Percentiles rank a stretch among this genome's conserved stretches.
Evolutionary conservation across 2,888 invertebrate species (phyloP).

Genomic region (Sisyra terminalis): DNA sequence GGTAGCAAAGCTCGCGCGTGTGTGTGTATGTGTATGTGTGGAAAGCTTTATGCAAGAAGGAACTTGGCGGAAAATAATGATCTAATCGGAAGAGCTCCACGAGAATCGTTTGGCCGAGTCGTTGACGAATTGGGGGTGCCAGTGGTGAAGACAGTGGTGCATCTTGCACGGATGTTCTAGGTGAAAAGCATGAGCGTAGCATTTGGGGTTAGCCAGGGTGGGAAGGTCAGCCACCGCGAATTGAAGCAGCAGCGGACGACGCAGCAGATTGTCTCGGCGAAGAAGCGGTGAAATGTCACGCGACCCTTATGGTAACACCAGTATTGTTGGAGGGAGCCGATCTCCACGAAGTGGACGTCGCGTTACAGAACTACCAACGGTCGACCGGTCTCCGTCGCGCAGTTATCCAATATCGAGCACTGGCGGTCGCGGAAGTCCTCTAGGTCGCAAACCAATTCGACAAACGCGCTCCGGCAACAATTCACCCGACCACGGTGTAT

Average conservation of each 20-base stretch:
- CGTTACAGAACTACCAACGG: conserved; percentile 59
- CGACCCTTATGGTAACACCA: conserved; percentile 32
- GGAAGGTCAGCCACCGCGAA: conserved; percentile 5
- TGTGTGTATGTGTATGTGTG: too few relatives aligned
- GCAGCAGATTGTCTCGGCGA: not conserved
- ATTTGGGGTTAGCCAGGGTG: conserved; percentile 1
- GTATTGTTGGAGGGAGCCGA: conserved; percentile 34
- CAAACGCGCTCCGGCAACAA: conserved; percentile 39
- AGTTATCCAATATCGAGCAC: conserved; percentile 49
- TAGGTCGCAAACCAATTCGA: conserved; percentile 23
- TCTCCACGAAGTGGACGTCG: conserved; percentile 52
- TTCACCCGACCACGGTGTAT: conserved; percentile 37
- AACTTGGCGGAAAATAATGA: too few relatives aligned
- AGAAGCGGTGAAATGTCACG: conserved; percentile 32
- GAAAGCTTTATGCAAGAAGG: too few relatives aligned
- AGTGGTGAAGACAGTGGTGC: not conserved
- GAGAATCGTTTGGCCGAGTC: not conserved
- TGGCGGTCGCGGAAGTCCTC: conserved; percentile 14
- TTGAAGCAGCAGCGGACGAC: not conserved
- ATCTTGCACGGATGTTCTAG: not conserved
- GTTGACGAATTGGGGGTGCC: not conserved
- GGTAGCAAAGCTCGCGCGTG: too few relatives aligned
- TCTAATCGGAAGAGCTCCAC: too few relatives aligned
- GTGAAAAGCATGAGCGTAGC: conserved; percentile 5
- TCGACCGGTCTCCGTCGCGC: conserved; percentile 78